These are phyloP conservation scores for Acyrthosiphon pisum DNA, from an alignment of 1,140 invertebrate genomes.

Conservation along the genomic window DNA sequence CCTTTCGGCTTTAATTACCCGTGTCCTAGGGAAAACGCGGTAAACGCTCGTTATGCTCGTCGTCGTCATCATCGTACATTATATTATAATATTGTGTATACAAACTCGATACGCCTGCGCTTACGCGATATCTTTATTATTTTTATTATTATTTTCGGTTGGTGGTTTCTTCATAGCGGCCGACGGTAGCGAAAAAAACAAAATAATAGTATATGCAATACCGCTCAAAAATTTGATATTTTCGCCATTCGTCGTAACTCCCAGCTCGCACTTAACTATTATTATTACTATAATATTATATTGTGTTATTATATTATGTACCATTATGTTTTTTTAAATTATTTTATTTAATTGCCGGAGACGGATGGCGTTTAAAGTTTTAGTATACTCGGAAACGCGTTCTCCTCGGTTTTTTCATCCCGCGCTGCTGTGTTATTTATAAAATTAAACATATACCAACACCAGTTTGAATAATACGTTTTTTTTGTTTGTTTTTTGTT, in stretches of 20 bases:
- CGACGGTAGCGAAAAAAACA: neutral
- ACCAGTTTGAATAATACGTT: neutral
- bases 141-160: neutral
- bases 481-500: neutral
- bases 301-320: neutral
- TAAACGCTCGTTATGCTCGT: constrained; percentile 37
- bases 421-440: neutral
- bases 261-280: neutral
- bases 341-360: neutral
- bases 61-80: constrained; percentile 1
- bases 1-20: constrained; percentile 49
- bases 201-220: too few species aligned
- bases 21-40: constrained; percentile 32
- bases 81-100: neutral
- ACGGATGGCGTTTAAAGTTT: neutral
- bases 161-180: neutral
- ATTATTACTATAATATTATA: neutral
- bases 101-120: neutral
- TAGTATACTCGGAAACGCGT: neutral
- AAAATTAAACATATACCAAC: neutral
- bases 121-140: neutral
- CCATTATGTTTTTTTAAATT: neutral
- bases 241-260: neutral
- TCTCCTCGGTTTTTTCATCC: neutral
- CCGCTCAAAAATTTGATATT: neutral